A percentile compares a stretch with the other conserved stretches of the same genome.
Evolutionary conservation across 2,888 invertebrate genomes (phyloP).

Genomic region (Hypercompe scribonia): DNA sequence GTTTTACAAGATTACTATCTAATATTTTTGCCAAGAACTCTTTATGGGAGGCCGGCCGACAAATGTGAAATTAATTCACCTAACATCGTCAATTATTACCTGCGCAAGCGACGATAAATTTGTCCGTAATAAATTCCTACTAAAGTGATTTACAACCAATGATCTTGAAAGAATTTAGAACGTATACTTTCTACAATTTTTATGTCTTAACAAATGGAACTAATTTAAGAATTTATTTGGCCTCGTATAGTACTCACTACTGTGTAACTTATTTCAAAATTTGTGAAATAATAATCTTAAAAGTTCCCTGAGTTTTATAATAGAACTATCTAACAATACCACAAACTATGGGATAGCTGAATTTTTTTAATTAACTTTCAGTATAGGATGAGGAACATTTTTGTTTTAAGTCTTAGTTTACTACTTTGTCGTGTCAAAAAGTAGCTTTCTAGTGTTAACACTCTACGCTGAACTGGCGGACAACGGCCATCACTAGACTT

Average conservation of each 20-base stretch:
- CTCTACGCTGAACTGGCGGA: not conserved
- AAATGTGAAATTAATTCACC: slow-evolving; percentile 56
- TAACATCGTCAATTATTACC: slow-evolving; percentile 58
- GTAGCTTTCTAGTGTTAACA: not conserved
- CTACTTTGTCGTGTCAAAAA: not conserved
- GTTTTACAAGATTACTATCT: slow-evolving; percentile 45
- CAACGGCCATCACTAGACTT: not conserved
- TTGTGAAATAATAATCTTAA: too few species aligned
- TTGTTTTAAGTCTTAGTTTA: not conserved
- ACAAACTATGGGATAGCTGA: too few species aligned
- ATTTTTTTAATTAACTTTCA: too few species aligned
- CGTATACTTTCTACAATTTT: not conserved
- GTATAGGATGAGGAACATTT: too few species aligned
- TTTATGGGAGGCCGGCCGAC: slow-evolving; percentile 41
- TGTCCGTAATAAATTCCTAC: slow-evolving; percentile 56
- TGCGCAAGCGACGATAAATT: slow-evolving; percentile 56
- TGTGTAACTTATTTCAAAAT: too few species aligned
- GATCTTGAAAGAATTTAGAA: slow-evolving; percentile 43
- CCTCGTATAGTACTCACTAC: not conserved
- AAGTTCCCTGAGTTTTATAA: too few species aligned
- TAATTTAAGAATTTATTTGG: slow-evolving; percentile 23
- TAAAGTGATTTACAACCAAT: slow-evolving; percentile 55
- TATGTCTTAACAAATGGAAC: slow-evolving; percentile 30
- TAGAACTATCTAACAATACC: too few species aligned
- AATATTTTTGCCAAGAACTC: slow-evolving; percentile 50